Evolutionary conservation across 2,113 vertebrate species (phyloP).

Genomic region (Anoura caudifer): DNA sequence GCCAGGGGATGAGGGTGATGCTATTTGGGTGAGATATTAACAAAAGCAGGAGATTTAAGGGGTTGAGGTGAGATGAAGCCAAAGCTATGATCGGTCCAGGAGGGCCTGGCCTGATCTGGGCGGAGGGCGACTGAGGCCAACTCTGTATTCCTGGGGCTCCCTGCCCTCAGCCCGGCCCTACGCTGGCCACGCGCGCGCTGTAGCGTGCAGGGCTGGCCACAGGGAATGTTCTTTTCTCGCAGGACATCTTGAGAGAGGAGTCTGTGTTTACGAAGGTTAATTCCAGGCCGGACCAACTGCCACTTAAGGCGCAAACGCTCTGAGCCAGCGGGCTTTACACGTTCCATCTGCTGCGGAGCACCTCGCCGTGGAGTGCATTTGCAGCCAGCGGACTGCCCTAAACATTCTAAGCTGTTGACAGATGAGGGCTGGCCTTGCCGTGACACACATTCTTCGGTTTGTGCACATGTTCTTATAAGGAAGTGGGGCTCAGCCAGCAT

Average conservation of each 20-base stretch:
- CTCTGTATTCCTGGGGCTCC: no score
- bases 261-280: slow-evolving; percentile 63
- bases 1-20: background rate
- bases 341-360: slow-evolving; percentile 73
- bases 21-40: background rate
- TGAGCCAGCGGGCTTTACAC: slow-evolving; percentile 61
- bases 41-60: background rate
- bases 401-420: slow-evolving; percentile 79
- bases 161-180: rapidly evolving
- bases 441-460: slow-evolving; percentile 72
- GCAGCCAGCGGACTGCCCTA: slow-evolving; percentile 58
- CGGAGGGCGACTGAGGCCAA: background rate
- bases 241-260: background rate
- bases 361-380: slow-evolving; percentile 54
- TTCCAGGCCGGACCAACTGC: slow-evolving; percentile 51
- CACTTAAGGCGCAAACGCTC: slow-evolving; percentile 31
- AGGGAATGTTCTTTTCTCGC: background rate
- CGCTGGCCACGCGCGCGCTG: rapidly evolving
- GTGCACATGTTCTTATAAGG: slow-evolving; percentile 80
- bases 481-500: slow-evolving; percentile 69
- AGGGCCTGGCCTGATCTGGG: background rate
- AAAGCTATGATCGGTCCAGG: background rate
- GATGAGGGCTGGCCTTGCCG: slow-evolving; percentile 76
- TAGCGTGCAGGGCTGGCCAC: rapidly evolving
- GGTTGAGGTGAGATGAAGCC: no score